Conservation (phyloP, 2,113 vertebrate genomes). For the Ia io region DNA sequence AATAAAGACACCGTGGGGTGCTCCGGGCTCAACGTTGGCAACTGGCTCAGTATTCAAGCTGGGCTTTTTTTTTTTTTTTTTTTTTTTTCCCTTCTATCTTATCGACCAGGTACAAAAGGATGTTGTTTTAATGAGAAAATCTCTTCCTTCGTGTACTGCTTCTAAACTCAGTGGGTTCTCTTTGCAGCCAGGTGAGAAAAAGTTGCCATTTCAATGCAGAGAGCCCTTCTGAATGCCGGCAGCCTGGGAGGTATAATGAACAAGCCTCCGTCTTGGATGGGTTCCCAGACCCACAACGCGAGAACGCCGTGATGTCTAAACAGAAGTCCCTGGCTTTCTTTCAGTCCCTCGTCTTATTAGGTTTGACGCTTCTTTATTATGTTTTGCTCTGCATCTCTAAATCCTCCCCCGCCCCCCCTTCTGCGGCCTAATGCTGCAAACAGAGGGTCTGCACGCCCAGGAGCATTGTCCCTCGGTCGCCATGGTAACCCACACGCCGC, state of each 20-base stretch:
- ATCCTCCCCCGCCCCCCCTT: constrained; percentile 58
- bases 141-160: constrained; percentile 62
- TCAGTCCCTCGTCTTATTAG: constrained; percentile 77
- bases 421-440: constrained; percentile 74
- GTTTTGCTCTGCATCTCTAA: constrained; percentile 77
- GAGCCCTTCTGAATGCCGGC: constrained; percentile 72
- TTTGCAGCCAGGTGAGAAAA: constrained; percentile 80
- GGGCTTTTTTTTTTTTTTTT: not conserved
- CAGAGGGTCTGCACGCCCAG: constrained; percentile 64
- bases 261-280: constrained; percentile 67
- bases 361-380: constrained; percentile 65
- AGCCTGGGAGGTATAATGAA: constrained; percentile 76
- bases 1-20: constrained; percentile 71
- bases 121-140: constrained; percentile 77
- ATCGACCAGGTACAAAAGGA: constrained; percentile 77
- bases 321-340: constrained; percentile 81
- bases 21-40: constrained; percentile 71
- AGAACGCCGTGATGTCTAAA: constrained; percentile 76
- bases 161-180: constrained; percentile 75
- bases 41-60: constrained; percentile 74
- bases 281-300: constrained; percentile 77
- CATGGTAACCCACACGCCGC: constrained; percentile 72
- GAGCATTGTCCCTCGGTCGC: constrained; percentile 54
- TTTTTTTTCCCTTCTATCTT: constrained; percentile 51
- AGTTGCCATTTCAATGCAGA: constrained; percentile 71